Conservation (phyloP, 2,888 invertebrate species). For the Chloromyia formosa region DNA sequence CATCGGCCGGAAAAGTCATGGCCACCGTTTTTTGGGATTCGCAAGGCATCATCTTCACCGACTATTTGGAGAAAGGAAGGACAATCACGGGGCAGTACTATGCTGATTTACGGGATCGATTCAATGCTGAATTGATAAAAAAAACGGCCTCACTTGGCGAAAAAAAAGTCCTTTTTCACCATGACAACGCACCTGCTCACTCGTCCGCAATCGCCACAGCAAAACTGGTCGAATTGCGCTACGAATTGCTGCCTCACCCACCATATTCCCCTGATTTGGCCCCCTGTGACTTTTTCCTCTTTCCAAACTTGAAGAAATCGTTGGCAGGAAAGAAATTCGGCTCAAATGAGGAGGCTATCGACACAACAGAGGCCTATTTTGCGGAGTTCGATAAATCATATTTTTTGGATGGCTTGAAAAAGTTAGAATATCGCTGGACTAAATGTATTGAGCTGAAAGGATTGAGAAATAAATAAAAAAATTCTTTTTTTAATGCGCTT, state of each 20-base stretch:
- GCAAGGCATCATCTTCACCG: background rate
- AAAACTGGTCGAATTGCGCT: background rate
- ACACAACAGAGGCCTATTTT: too few relatives aligned
- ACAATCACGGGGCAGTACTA: background rate
- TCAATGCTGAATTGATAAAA: background rate
- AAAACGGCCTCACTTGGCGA: conserved; percentile 1
- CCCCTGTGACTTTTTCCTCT: background rate
- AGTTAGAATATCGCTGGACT: too few relatives aligned
- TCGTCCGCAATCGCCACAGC: background rate
- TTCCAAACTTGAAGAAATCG: background rate
- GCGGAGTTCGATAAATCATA: too few relatives aligned
- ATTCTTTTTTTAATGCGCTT: too few relatives aligned
- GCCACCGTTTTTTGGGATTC: background rate
- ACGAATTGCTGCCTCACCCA: background rate
- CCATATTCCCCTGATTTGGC: background rate
- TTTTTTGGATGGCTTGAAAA: too few relatives aligned
- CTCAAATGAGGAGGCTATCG: too few relatives aligned
- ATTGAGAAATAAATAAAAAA: too few relatives aligned
- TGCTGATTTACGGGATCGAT: background rate
- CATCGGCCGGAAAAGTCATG: background rate
- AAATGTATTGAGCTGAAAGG: too few relatives aligned
- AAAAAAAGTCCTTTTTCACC: conserved; percentile 1
- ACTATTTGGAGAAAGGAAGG: too few relatives aligned
- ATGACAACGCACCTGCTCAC: background rate
- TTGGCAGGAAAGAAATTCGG: too few relatives aligned